Evolutionary conservation across 30 jellyfish, hydroid and myxozoan species (phyloP), one percentile per base, ranked within the genome.

Genomic region (Cassiopea andromeda): DNA sequence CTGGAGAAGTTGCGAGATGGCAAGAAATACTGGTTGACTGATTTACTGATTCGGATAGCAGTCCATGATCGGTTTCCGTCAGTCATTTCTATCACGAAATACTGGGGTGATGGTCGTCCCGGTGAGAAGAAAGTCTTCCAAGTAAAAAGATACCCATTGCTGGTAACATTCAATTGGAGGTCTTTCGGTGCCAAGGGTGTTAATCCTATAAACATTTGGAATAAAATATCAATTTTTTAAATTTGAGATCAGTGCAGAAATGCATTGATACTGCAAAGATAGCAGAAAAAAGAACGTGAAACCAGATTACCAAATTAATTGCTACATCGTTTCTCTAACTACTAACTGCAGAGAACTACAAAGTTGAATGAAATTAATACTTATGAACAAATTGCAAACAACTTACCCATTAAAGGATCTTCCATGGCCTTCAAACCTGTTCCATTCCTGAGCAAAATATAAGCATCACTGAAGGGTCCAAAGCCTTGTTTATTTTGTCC

Each of bases 101-200:
- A 81, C 17, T 69, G 58, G 44, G 84, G 85, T 15, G 95, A 61
- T 2, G 98, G 98, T 6, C 99, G 98, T n/a, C 98, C 98, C 0
- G 99, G 99, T 2, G 97, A 90, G 18, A 89, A 68, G 10, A 67
- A 60, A 60, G 67, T 73, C 78, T 72, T 49, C 99, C 99, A 96
- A 15, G 70, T 77, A 64, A 96, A 73, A 16, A 69, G 69, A 88
- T 83, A 96, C 3, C 99, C 99, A 8, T 38, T 27, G 44, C 50
- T 48, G 10, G 99, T 75, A 7, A 64, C 70, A 77, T 92, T 96
- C 60, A 96, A 95, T 54, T 46, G 59, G 70, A 96, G 43, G 6
- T 70, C 85, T 69, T 81, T 81, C 14, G 99, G 99, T 14, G 98
- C 93, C 67, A 92, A 89, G 15, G 99, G 99, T 1, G 89, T 72